Conservation (phyloP, 53 echinoderm and acorn worm species). For the Stichopus horrens region DNA sequence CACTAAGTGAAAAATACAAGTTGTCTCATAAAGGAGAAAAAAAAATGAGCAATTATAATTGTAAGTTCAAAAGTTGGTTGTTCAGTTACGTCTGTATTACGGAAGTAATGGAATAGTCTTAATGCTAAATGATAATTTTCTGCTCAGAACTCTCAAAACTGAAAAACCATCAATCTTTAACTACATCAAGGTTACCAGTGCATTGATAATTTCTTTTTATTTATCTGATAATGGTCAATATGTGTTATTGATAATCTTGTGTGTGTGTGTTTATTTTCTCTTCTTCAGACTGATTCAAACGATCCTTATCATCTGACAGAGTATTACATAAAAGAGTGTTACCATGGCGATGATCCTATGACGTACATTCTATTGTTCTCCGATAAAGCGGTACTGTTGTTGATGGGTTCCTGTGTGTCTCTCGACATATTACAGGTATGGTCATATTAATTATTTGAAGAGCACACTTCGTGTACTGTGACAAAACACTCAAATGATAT, state of each 20-base stretch:
- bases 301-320: background rate
- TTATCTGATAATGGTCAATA: background rate
- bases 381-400: background rate
- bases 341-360: background rate
- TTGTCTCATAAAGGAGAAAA: no score
- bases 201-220: background rate
- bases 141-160: background rate
- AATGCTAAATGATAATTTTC: background rate
- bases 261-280: background rate
- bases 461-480: no score
- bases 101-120: background rate
- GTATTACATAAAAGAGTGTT: background rate
- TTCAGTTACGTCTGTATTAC: background rate
- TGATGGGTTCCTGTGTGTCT: constrained; percentile 1
- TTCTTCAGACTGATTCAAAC: background rate
- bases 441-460: background rate
- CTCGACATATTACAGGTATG: background rate
- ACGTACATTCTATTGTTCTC: background rate
- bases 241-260: no score
- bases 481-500: background rate
- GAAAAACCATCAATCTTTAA: background rate
- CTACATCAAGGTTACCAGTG: background rate
- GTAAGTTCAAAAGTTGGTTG: background rate
- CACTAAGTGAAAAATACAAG: no score
- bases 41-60: background rate